Evolutionary conservation across 2,113 vertebrate genomes (phyloP).

Genomic region (Jaculus jaculus): DNA sequence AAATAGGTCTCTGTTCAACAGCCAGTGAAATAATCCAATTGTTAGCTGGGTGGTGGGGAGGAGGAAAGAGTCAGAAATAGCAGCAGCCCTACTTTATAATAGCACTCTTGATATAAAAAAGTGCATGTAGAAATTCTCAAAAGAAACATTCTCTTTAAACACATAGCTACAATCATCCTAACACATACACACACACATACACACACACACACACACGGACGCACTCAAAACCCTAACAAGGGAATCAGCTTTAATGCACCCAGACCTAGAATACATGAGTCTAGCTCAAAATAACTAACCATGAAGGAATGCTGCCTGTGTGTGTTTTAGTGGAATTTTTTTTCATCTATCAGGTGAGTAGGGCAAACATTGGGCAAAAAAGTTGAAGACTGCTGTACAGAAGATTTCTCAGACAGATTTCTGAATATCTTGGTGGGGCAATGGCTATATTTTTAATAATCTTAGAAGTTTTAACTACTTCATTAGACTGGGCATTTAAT

Average conservation of each 20-base stretch:
- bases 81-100: no score
- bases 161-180: not conserved
- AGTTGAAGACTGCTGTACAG: not conserved
- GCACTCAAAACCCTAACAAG: not conserved
- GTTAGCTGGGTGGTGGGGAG: no score
- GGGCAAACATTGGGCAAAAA: not conserved
- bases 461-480: not conserved
- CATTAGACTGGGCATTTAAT: not conserved
- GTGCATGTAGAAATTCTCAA: not conserved
- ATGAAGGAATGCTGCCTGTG: not conserved
- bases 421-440: not conserved
- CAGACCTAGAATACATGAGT: not conserved
- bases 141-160: fast-evolving
- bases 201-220: not conserved
- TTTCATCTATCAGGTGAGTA: not conserved
- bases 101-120: no score
- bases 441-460: not conserved
- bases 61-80: no score
- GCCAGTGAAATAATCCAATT: no score
- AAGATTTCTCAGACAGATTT: not conserved
- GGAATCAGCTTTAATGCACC: not conserved
- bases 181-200: no score
- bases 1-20: no score
- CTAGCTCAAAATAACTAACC: not conserved
- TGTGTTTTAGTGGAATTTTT: not conserved